These are phyloP conservation scores for Hydrophis major DNA, from an alignment of 2,797 vertebrate genomes.

Conservation along the genomic window DNA sequence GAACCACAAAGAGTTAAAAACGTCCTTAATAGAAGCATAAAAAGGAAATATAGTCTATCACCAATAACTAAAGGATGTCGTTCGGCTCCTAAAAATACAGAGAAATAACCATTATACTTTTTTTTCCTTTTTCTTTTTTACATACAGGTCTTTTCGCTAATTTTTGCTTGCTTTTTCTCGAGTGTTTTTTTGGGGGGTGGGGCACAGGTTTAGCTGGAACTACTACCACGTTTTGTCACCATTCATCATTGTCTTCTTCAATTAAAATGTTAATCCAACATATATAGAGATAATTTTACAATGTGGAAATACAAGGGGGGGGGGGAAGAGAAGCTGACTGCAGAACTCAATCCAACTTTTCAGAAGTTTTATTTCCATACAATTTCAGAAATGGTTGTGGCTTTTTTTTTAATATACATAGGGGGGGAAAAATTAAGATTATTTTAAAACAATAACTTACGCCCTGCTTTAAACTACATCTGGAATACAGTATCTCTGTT, in stretches of 20 bases:
- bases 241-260: constrained; percentile 73
- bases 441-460: constrained; percentile 63
- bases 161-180: constrained; percentile 48
- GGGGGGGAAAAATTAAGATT: constrained; percentile 27
- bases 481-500: constrained; percentile 27
- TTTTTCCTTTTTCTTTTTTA: constrained; percentile 64
- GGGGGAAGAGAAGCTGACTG: constrained; percentile 40
- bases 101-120: constrained; percentile 70
- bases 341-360: constrained; percentile 62
- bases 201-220: constrained; percentile 72
- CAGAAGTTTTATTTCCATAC: constrained; percentile 65
- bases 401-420: constrained; percentile 50
- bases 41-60: constrained; percentile 82
- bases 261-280: constrained; percentile 82
- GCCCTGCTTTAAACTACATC: constrained; percentile 42
- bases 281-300: constrained; percentile 77
- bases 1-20: constrained; percentile 77
- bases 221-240: constrained; percentile 79
- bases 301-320: constrained; percentile 75
- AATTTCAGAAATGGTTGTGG: constrained; percentile 44
- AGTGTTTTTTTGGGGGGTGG: constrained; percentile 24
- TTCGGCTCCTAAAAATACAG: constrained; percentile 81
- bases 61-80: constrained; percentile 79
- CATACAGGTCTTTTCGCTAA: constrained; percentile 80
- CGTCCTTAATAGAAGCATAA: constrained; percentile 82